Conservation (phyloP, 2,888 invertebrate genomes). For the Luperina testacea region DNA sequence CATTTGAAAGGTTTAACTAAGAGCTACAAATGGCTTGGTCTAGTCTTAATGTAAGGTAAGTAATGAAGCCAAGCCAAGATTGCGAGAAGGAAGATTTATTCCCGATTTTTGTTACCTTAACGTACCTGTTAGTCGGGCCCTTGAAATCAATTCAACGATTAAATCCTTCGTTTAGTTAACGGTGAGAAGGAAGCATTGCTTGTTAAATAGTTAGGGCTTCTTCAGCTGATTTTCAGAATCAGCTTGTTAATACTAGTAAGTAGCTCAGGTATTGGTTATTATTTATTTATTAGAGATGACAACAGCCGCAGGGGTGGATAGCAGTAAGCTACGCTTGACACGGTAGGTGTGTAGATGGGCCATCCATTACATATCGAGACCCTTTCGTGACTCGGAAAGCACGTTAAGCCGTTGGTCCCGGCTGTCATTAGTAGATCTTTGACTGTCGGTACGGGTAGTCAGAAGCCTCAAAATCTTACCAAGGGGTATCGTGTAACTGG, state of each 20-base stretch:
- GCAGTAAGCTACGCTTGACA: neutral
- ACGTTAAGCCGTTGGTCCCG: neutral
- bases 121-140: slow-evolving; percentile 46
- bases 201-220: slow-evolving; percentile 15
- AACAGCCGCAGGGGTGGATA: neutral
- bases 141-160: slow-evolving; percentile 62
- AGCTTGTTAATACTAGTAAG: neutral
- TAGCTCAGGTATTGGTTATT: neutral
- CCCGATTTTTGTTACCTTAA: slow-evolving; percentile 32
- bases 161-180: slow-evolving; percentile 31
- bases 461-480: neutral
- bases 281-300: neutral
- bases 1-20: slow-evolving; percentile 27
- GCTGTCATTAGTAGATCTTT: neutral
- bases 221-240: neutral
- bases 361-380: neutral
- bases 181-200: slow-evolving; percentile 23
- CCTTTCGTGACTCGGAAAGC: neutral
- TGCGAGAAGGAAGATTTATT: slow-evolving; percentile 55
- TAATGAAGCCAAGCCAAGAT: slow-evolving; percentile 43
- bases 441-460: neutral
- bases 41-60: slow-evolving; percentile 48
- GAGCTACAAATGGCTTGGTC: slow-evolving; percentile 33
- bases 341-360: neutral
- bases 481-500: neutral